Base-by-base conservation (phyloP, 2,113 vertebrate species). In the Stegastes partitus region DNA sequence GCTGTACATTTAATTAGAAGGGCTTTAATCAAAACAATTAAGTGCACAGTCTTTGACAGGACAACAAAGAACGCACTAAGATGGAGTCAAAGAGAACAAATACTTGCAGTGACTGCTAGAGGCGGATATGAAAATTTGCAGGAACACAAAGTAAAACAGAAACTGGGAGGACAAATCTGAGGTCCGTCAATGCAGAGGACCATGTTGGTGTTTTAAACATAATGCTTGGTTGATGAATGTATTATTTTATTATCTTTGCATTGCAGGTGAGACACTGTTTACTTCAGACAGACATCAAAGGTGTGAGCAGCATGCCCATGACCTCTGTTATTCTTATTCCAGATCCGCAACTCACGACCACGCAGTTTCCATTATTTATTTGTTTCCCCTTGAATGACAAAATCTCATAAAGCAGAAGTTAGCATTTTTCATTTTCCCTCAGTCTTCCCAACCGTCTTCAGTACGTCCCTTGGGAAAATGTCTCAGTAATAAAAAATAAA, bases 371-470 rank as follows among this genome's bases (percentile, higher is more conserved):
- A 68, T 80, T 61, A 49, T 50, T 75, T 76, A 81, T 84, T 73
- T 77, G 11, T 75, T 77, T 68, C 31, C 1, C 1, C 50, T 23
- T 70, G 25, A 70, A 54, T 66, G 58, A 84, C 66, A 85, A 81
- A 81, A 77, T 77, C 73, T 86, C 74, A 86, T 87, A 84, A 82
- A 74, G 16, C 68, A 37, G 16, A 77, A 80, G 59, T 83, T 78
- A 23, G 54, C 68, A 82, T 85, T 88, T 90, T 84, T 84, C 75
- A 89, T 87, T 88, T 86, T 57, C 23, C 55, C 44, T 23, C 64
- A 18, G n/a, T 73, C 76, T 66, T 64, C 77, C 64, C 26, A 69
- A 55, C 49, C 18, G 23, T 67, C 53, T 51, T 37, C 53, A 31
- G n/a, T 31, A 37, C 3, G 9, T 80, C 62, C 65, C 72, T 22